Conservation (phyloP, 2,888 invertebrate genomes). For the Euproctis similis region DNA sequence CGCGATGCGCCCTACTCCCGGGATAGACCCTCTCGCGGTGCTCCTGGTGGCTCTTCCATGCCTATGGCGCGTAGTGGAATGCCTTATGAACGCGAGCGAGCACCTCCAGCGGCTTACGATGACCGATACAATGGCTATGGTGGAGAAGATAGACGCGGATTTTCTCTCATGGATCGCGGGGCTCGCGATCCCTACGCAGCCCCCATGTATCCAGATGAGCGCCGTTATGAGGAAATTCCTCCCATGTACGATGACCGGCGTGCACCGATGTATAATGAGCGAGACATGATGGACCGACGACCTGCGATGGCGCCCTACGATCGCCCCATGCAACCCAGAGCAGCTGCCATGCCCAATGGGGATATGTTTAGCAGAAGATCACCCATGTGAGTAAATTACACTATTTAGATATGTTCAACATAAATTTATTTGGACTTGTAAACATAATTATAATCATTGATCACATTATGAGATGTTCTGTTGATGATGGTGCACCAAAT, state of each 20-base stretch:
- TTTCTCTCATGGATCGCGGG: conserved; percentile 56
- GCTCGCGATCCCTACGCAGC: conserved; percentile 55
- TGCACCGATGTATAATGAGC: conserved; percentile 57
- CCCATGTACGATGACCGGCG: conserved; percentile 39
- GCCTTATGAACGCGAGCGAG: conserved; percentile 54
- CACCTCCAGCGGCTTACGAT: conserved; percentile 40
- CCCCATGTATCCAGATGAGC: conserved; percentile 31
- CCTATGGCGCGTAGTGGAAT: conserved; percentile 32
- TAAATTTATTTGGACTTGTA: too few relatives aligned
- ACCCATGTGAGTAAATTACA: conserved; percentile 45
- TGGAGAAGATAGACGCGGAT: conserved; percentile 63
- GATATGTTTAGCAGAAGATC: conserved; percentile 71
- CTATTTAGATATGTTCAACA: too few relatives aligned
- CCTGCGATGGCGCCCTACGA: conserved; percentile 48
- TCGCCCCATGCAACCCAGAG: conserved; percentile 45
- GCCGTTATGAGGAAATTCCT: conserved; percentile 32
- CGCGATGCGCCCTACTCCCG: conserved; percentile 51
- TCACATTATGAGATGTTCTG: too few relatives aligned
- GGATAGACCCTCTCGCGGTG: conserved; percentile 41
- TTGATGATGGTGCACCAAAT: too few relatives aligned
- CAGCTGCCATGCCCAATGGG: conserved; percentile 53
- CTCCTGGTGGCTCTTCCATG: conserved; percentile 37
- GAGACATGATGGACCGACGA: conserved; percentile 53
- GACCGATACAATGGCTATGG: conserved; percentile 63
- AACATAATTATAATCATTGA: too few relatives aligned